phyloP scores from a whole-genome alignment of 1,140 invertebrate genomes.

The Drosophila malerkotliana region DNA sequence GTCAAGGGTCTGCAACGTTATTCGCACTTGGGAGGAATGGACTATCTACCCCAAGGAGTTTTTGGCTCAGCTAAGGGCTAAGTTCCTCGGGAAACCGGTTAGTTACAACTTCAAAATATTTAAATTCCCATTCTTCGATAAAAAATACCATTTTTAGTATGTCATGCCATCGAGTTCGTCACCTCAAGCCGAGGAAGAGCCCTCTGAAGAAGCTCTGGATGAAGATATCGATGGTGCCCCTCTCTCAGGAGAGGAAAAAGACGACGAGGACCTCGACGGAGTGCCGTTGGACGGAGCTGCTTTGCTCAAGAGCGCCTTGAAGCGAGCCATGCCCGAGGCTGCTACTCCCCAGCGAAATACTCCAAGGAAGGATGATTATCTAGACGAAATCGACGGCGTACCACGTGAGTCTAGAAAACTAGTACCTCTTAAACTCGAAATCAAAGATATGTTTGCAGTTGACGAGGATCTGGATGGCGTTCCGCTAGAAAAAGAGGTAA shows the following conservation, averaged over 20 bases:
- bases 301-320: slow-evolving; percentile 89
- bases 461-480: slow-evolving; percentile 94
- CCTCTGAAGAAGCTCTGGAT: slow-evolving; percentile 63
- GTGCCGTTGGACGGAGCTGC: slow-evolving; percentile 92
- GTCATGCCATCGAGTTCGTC: slow-evolving; percentile 30
- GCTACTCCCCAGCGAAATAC: slow-evolving; percentile 51
- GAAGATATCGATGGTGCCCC: slow-evolving; percentile 89
- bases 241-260: slow-evolving; percentile 86
- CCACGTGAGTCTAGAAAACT: slow-evolving; percentile 85
- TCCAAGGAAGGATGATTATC: slow-evolving; percentile 76
- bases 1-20: slow-evolving; percentile 96
- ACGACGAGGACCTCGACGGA: slow-evolving; percentile 91
- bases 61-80: slow-evolving; percentile 94
- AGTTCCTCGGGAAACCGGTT: slow-evolving; percentile 90
- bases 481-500: slow-evolving; percentile 87
- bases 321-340: slow-evolving; percentile 84
- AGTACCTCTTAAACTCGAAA: neutral
- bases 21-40: slow-evolving; percentile 99
- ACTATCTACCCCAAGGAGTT: slow-evolving; percentile 98
- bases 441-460: slow-evolving; percentile 84
- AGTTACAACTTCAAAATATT: neutral
- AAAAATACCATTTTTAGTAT: slow-evolving; percentile 33
- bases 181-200: slow-evolving; percentile 49
- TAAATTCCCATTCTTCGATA: neutral
- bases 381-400: slow-evolving; percentile 90